A percentile compares a stretch with the other conserved stretches of the same genome.
Conservation (phyloP, 2,797 vertebrate species). For the Danio tinwini region DNA sequence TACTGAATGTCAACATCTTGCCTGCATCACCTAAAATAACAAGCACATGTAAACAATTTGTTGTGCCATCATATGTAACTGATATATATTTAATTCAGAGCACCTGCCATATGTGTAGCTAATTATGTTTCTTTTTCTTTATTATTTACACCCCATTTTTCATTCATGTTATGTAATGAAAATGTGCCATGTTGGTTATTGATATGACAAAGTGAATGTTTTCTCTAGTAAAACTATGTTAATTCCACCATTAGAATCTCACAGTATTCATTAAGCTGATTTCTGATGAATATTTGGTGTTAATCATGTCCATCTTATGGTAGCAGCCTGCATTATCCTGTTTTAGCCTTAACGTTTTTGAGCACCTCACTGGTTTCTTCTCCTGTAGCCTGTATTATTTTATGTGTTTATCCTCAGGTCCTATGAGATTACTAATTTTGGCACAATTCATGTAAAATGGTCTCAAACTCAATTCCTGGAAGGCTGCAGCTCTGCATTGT, state of each 20-base stretch:
- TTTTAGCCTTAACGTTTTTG: conserved; percentile 67
- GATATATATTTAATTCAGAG: conserved; percentile 11
- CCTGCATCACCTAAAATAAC: conserved; percentile 14
- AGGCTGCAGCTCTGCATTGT: no score
- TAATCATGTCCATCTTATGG: conserved; percentile 28
- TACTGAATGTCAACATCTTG: conserved; percentile 23
- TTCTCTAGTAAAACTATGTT: conserved; percentile 45
- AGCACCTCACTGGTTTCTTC: conserved; percentile 62
- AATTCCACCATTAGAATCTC: conserved; percentile 7
- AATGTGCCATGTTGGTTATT: conserved; percentile 26
- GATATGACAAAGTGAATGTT: conserved; percentile 16
- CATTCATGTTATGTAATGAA: neutral
- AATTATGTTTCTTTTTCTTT: no score
- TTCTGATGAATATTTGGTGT: conserved; percentile 11
- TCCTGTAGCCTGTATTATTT: conserved; percentile 45
- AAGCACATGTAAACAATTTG: conserved; percentile 3
- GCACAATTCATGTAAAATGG: conserved; percentile 27
- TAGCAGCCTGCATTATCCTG: conserved; percentile 48
- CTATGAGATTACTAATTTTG: conserved; percentile 28
- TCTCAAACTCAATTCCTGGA: no score
- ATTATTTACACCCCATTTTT: neutral
- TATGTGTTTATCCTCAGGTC: conserved; percentile 49
- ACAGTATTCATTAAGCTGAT: conserved; percentile 14
- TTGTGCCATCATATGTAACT: conserved; percentile 31
- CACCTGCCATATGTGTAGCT: conserved; percentile 37